Evolutionary conservation across 1,140 invertebrate genomes (phyloP).

Genomic region (Mactra quadrangularis): DNA sequence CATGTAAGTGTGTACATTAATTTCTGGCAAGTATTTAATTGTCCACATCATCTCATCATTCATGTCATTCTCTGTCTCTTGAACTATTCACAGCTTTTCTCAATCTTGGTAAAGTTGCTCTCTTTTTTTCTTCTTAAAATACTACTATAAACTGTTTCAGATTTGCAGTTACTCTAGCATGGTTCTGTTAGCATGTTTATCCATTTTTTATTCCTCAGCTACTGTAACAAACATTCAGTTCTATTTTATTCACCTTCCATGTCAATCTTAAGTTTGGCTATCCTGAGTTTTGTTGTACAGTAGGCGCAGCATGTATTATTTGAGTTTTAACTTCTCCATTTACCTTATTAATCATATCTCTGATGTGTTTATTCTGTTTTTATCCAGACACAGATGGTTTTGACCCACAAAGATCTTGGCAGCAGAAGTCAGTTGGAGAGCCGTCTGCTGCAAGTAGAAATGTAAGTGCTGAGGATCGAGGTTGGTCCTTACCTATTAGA

Average conservation of each 20-base stretch:
- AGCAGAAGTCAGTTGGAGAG: neutral
- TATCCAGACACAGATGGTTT: conserved; percentile 44
- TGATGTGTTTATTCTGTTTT: conserved; percentile 16
- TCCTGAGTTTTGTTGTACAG: neutral
- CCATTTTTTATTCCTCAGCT: neutral
- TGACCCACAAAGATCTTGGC: conserved; percentile 16
- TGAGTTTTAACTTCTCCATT: neutral
- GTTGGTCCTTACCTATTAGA: conserved; percentile 55
- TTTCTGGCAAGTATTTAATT: too few relatives aligned
- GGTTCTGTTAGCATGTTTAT: neutral
- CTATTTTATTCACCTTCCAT: neutral
- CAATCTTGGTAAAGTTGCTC: neutral
- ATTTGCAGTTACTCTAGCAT: conserved; percentile 55
- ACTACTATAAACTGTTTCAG: conserved; percentile 11
- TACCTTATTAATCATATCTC: neutral
- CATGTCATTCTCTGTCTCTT: too few relatives aligned
- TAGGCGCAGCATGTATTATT: conserved; percentile 1
- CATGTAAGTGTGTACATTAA: too few relatives aligned
- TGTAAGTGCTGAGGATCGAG: conserved; percentile 43
- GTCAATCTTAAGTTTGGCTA: neutral
- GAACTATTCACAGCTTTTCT: neutral
- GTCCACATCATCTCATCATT: too few relatives aligned
- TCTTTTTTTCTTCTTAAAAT: too few relatives aligned
- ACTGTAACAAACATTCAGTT: neutral
- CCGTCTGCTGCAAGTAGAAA: conserved; percentile 4